phyloP scores from a whole-genome alignment of 2,113 vertebrate species.

The Notechis scutatus region DNA sequence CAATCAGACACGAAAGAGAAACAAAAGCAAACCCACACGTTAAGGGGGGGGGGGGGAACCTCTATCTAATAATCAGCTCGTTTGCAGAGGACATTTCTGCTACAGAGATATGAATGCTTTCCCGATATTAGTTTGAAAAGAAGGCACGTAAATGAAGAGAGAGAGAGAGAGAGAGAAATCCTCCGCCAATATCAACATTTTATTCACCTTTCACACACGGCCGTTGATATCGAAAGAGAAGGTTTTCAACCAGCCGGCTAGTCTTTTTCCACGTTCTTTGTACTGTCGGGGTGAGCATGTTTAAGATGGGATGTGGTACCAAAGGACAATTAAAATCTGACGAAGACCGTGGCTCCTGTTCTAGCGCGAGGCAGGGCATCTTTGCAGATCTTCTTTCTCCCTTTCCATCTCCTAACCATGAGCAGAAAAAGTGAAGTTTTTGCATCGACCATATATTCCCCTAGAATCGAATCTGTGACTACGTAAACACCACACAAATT shows the following conservation, averaged over 20 bases:
- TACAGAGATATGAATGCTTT: conserved; percentile 29
- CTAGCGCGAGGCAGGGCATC: conserved; percentile 52
- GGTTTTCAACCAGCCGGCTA: neutral
- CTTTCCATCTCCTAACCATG: conserved; percentile 61
- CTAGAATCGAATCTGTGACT: conserved; percentile 99
- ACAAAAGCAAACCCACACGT: neutral
- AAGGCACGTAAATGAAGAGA: neutral
- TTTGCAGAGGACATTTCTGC: conserved; percentile 20
- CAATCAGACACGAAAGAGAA: neutral
- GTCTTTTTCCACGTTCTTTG: conserved; percentile 3
- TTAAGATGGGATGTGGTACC: conserved; percentile 31
- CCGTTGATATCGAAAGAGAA: neutral
- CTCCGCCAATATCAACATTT: conserved; percentile 24
- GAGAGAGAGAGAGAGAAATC: neutral
- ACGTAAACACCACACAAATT: conserved; percentile 84
- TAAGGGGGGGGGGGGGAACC: neutral
- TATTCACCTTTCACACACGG: conserved; percentile 14
- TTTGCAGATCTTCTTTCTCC: conserved; percentile 51
- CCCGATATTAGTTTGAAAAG: conserved; percentile 45
- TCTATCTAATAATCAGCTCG: conserved; percentile 36
- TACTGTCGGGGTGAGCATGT: conserved; percentile 42
- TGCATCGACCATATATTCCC: conserved; percentile 99
- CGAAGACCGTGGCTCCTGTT: conserved; percentile 42
- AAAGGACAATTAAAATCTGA: conserved; percentile 38
- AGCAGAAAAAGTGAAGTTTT: conserved; percentile 87